Percentiles rank a stretch among this genome's conserved stretches.
Evolutionary conservation across 2,888 invertebrate species (phyloP).

Genomic region (Leptinotarsa peninsularis): DNA sequence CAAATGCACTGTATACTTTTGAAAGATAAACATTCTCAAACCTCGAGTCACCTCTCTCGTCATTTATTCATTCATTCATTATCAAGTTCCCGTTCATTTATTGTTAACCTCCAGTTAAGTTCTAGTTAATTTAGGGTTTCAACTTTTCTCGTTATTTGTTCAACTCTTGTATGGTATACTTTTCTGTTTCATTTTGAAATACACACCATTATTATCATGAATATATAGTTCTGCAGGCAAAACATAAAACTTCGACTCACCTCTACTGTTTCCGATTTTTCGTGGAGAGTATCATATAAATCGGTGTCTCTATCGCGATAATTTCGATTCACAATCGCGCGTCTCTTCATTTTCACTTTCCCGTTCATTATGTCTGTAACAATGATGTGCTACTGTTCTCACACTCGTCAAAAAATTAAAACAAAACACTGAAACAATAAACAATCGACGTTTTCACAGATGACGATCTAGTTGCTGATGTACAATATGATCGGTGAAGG

Average conservation of each 20-base stretch:
- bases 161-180: too few species aligned
- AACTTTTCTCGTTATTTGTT: too few species aligned
- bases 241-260: constrained; percentile 30
- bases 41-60: too few species aligned
- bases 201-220: too few species aligned
- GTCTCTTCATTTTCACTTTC: constrained; percentile 30
- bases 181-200: too few species aligned
- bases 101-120: too few species aligned
- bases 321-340: constrained; percentile 43
- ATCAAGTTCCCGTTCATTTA: too few species aligned
- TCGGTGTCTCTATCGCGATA: constrained; percentile 46
- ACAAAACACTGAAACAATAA: constrained; percentile 37
- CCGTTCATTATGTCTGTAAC: constrained; percentile 6
- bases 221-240: too few species aligned
- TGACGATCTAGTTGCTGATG: constrained; percentile 2
- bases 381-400: constrained; percentile 23
- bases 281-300: constrained; percentile 44
- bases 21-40: too few species aligned
- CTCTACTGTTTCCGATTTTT: constrained; percentile 26
- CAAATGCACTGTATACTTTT: too few species aligned
- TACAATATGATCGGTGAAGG: background rate
- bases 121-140: too few species aligned
- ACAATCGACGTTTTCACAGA: constrained; percentile 30
- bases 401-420: constrained; percentile 26
- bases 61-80: too few species aligned